Base-by-base conservation (phyloP, 2,797 vertebrate genomes). In the Poecilia wingei region DNA sequence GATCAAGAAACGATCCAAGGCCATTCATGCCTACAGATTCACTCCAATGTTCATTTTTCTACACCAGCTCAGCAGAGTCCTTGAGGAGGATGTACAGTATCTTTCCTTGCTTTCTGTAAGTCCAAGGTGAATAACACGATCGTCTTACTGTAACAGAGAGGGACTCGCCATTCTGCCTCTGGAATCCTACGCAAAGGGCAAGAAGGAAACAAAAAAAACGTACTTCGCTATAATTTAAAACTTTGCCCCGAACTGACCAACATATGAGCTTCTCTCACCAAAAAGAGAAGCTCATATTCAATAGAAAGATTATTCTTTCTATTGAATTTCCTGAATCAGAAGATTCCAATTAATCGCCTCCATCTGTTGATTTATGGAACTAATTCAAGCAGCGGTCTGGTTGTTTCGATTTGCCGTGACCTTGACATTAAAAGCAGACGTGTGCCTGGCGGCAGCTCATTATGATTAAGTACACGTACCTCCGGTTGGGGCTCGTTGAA, bases 341-440 rank as follows among this genome's bases (percentile, higher is more conserved):
- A 55, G 43, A 57, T 75, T 82, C 31, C 10, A 74, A 64, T 75
- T 16, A 75, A 74, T 75, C 70, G 28, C 22, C 12, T 10, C 14
- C 13, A 66, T 66, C 6, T 49, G 55, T 33, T 41, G 41, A 53
- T 57, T 25, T 18, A 25, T 59, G 10, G 20, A 25, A 43, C 31
- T 75, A 69, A 69, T 78, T 80, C 41, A 82, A 33, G 47, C 13
- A 74, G 73, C 7, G 73, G 78, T 57, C 31, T 14, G 9, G 47
- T 75, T 57, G 71, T 80, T 81, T 81, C 75, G 71, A 84, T 82
- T 74, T 81, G 61, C 66, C 22, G 36, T 82, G 84, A 84, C 80
- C 45, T 86, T 76, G 13, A 78, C 75, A 79, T 43, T 87, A 39
- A 86, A 82, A 82, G 76, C 75, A 83, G 49, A 84, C 10, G 78